Conservation (phyloP, 2,113 vertebrate species). For the Leucosticte australis region DNA sequence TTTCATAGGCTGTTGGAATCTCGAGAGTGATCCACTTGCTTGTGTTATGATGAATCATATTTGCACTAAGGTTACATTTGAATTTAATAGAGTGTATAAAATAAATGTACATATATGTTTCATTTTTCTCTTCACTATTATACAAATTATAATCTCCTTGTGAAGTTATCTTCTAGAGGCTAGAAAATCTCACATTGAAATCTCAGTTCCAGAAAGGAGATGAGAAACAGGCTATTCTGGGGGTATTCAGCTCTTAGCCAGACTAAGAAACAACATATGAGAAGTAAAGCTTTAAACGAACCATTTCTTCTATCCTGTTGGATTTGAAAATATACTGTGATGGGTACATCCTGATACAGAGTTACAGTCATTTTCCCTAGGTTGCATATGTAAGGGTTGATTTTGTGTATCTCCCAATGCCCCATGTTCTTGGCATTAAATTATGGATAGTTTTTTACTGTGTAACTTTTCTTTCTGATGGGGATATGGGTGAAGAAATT, state of each 20-base stretch:
- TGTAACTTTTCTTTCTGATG: background rate
- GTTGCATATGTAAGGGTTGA: no score
- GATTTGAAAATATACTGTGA: background rate
- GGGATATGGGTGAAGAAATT: background rate
- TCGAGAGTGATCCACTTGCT: background rate
- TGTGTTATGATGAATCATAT: background rate
- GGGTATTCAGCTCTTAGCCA: background rate
- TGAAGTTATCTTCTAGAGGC: background rate
- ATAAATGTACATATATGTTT: background rate
- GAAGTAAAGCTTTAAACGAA: background rate
- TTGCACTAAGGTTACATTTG: background rate
- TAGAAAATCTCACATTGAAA: conserved; percentile 8
- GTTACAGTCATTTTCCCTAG: background rate
- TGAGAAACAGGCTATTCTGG: background rate
- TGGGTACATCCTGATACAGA: background rate
- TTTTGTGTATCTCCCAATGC: background rate
- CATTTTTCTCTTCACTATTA: background rate
- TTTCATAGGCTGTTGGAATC: background rate
- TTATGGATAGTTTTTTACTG: fast-evolving
- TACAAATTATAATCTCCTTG: background rate
- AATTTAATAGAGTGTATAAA: background rate
- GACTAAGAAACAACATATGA: background rate
- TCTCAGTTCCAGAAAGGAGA: background rate
- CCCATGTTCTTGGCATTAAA: fast-evolving
- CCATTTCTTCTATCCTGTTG: background rate